Base-by-base conservation (phyloP, 2,888 invertebrate species). In the Stenchaetothrips biformis region DNA sequence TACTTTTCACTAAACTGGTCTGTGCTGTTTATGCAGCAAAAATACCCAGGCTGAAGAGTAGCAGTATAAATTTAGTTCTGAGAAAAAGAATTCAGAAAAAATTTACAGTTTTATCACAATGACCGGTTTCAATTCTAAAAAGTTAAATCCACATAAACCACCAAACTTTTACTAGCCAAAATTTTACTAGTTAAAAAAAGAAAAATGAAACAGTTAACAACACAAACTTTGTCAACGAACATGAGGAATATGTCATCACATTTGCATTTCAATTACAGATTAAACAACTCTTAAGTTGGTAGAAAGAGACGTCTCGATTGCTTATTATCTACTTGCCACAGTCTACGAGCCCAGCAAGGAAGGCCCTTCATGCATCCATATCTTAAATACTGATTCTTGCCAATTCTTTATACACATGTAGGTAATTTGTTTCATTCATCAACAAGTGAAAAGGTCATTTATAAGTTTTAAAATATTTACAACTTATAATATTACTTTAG, bases 401-500 rank as follows among this genome's bases (percentile, higher is more conserved):
- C 25, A 74, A 25, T 21, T 11, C 67, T 74, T 74, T 74, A 25
- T 74, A 74, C 67, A 74, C 67, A 74, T 74, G 67, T 74, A 74
- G 67, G 67, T 67, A 74, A 74, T 74, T 37, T 25, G 67, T 25
- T 74, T 74, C 25, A 11, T 21, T 21, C 11, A 74, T 74, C 25
- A 74, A 74, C 67, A 74, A 74, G 67, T 74, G 67, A 74, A 74
- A 21, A 74, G 25, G 25, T 74, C 21, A 25, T 74, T 74, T 18
- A 59, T 59, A 59, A 18, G 59, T 18, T 59, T 59, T 13, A 74
- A 53, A 53, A 53, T 74, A 74, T 74, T 74, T 74, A 74, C 67
- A 74, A 25, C 67, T 67, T 7, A 67, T 74, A 18, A 18, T 18
- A 59, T 59, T 59, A 59, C 59, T 18, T 13, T 59, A 59, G 25